Evolutionary conservation across 2,888 invertebrate species (phyloP).

Genomic region (Macrophya alboannulata): DNA sequence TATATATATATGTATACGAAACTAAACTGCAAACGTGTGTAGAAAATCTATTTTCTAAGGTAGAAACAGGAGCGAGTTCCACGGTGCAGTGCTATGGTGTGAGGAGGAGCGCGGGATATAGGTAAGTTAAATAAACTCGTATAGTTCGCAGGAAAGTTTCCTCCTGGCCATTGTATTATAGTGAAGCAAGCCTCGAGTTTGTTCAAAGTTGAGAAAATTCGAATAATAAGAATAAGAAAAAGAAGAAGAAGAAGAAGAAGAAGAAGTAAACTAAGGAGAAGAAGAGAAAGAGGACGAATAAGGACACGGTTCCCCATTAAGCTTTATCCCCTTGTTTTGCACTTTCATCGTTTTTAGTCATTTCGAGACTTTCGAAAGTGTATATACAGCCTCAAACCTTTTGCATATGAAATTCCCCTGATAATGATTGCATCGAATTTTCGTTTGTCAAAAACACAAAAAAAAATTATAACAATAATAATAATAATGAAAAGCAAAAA

Average conservation of each 20-base stretch:
- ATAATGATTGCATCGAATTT: neutral
- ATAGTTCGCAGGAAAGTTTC: conserved; percentile 76
- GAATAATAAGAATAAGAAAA: neutral
- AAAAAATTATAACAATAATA: too few species aligned
- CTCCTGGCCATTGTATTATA: conserved; percentile 75
- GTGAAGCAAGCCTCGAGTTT: conserved; percentile 70
- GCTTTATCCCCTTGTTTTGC: conserved; percentile 76
- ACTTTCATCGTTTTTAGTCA: conserved; percentile 57
- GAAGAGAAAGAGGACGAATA: neutral
- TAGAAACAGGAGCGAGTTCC: conserved; percentile 64
- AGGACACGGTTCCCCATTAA: conserved; percentile 73
- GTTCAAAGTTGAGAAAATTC: conserved; percentile 74
- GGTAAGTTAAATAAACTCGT: conserved; percentile 79
- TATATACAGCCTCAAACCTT: too few species aligned
- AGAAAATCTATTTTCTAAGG: conserved; percentile 37
- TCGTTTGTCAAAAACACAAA: neutral
- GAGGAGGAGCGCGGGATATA: conserved; percentile 56
- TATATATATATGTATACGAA: neutral
- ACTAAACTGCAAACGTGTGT: neutral
- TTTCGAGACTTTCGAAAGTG: neutral
- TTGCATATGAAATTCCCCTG: neutral
- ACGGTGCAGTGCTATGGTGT: neutral
- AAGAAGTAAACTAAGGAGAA: neutral
- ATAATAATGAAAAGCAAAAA: too few species aligned
- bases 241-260: neutral